Conservation (phyloP, 92 coral and sea anemone genomes). For the Siderastrea radians region DNA sequence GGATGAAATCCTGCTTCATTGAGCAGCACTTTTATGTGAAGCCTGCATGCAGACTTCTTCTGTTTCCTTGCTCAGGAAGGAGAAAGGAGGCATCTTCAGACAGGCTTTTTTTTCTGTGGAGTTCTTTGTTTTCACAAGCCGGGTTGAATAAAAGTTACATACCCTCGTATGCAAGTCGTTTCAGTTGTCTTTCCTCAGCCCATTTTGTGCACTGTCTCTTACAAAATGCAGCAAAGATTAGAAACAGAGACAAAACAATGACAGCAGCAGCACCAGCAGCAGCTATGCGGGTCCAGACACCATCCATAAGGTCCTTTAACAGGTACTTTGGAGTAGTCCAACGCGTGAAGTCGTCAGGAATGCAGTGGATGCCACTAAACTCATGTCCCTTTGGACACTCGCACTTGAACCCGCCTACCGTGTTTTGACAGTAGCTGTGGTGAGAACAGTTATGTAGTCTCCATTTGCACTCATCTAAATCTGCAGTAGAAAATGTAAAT, state of each 20-base stretch:
- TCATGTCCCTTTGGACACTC: constrained; percentile 28
- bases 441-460: constrained; percentile 33
- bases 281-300: not conserved
- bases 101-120: not conserved
- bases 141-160: not conserved
- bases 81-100: too few species aligned
- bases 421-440: constrained; percentile 31
- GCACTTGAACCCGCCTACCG: constrained; percentile 13
- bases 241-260: constrained; percentile 2
- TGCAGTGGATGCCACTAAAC: not conserved
- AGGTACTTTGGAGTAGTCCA: constrained; percentile 14
- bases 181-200: not conserved
- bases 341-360: not conserved
- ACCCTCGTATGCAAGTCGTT: constrained; percentile 22
- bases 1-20: too few species aligned
- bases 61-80: too few species aligned
- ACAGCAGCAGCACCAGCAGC: not conserved
- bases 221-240: not conserved
- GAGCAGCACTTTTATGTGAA: too few species aligned
- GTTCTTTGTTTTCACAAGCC: not conserved
- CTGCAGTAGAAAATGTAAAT: not conserved
- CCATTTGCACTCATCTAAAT: constrained; percentile 23
- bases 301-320: not conserved
- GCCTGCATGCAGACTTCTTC: too few species aligned
- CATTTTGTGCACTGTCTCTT: not conserved